A percentile compares a stretch with the other conserved stretches of the same genome.
These are phyloP conservation scores for Cabera pusaria DNA, from an alignment of 2,888 invertebrate genomes.

Conservation along the genomic window DNA sequence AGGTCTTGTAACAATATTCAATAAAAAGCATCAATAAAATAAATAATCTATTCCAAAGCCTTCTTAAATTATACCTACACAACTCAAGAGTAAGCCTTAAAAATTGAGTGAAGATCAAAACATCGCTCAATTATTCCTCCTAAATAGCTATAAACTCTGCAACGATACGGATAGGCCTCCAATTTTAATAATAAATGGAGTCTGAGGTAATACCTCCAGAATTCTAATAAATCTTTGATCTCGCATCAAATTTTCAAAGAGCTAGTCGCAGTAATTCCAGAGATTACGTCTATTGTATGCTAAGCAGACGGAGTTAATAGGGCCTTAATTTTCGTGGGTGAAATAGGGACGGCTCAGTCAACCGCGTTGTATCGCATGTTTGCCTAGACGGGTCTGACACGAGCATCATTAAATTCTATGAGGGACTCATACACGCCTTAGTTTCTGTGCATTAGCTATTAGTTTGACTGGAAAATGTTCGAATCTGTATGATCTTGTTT, in stretches of 20 bases:
- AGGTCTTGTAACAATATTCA: too few species aligned
- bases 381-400: constrained; percentile 9
- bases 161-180: constrained; percentile 1
- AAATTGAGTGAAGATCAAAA: too few species aligned
- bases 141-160: too few species aligned
- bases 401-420: constrained; percentile 11
- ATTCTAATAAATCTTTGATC: constrained; percentile 12
- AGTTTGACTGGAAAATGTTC: too few species aligned
- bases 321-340: constrained; percentile 11
- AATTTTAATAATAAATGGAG: constrained; percentile 8
- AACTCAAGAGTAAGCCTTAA: too few species aligned
- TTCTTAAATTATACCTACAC: too few species aligned
- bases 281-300: constrained; percentile 17
- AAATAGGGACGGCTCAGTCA: constrained; percentile 9
- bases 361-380: constrained; percentile 12
- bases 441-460: too few species aligned
- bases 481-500: too few species aligned
- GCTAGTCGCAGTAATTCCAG: constrained; percentile 18
- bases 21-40: too few species aligned
- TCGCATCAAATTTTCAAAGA: constrained; percentile 14
- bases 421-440: too few species aligned
- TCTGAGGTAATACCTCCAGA: constrained; percentile 2
- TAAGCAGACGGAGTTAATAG: constrained; percentile 15
- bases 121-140: too few species aligned
- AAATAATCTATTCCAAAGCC: too few species aligned